These are phyloP conservation scores for Pempheris klunzingeri DNA, from an alignment of 2,797 vertebrate genomes.

Conservation along the genomic window DNA sequence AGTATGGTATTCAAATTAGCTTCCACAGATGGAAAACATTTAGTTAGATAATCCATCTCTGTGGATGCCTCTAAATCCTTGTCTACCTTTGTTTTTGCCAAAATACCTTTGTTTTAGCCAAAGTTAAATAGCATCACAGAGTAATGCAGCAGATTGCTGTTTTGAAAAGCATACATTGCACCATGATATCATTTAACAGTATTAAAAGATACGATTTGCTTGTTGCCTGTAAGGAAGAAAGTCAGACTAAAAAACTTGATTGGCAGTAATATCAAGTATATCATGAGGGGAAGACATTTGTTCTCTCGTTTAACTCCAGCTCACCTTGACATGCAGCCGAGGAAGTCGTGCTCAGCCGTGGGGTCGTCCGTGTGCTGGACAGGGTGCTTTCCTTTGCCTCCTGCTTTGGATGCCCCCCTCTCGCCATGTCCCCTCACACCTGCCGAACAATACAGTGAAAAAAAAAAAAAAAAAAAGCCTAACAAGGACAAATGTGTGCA, in stretches of 20 bases:
- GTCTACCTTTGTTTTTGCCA: neutral
- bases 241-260: neutral
- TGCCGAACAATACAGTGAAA: conserved; percentile 2
- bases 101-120: too few relatives aligned
- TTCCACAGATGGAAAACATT: neutral
- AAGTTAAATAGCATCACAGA: neutral
- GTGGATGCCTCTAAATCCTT: neutral
- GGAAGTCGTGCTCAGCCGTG: conserved; percentile 92
- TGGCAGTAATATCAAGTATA: neutral
- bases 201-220: too few relatives aligned
- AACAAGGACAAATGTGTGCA: neutral
- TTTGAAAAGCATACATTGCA: neutral
- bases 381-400: conserved; percentile 85
- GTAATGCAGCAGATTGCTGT: neutral
- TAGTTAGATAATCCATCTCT: conserved; percentile 1
- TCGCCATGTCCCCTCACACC: conserved; percentile 81
- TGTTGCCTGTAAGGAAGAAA: neutral
- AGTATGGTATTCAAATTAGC: neutral
- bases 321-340: conserved; percentile 98
- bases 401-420: conserved; percentile 76
- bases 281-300: neutral
- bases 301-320: conserved; percentile 26
- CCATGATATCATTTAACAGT: neutral
- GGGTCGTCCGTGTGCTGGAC: conserved; percentile 82
- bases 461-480: neutral